phyloP scores from a whole-genome alignment of 2,113 vertebrate genomes.

The Origma solitaria region DNA sequence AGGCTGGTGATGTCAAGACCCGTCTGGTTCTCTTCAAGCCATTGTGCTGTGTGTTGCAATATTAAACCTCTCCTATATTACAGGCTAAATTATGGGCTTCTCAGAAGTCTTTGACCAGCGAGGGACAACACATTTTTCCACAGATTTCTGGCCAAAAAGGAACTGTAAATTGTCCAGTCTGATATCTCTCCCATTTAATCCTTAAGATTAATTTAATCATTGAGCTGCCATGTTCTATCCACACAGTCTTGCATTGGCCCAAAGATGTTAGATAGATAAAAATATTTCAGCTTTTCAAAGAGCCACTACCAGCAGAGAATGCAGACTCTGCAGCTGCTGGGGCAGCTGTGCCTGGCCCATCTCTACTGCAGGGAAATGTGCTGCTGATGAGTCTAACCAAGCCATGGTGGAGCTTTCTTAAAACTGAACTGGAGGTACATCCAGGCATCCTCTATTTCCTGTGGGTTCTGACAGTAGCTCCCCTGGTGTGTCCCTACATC shows the following conservation, averaged over 20 bases:
- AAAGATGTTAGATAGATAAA: not conserved
- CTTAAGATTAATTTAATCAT: too few relatives aligned
- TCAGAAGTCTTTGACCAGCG: not conserved
- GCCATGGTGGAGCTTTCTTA: not conserved
- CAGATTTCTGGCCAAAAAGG: not conserved
- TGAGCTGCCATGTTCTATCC: not conserved
- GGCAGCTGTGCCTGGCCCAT: not conserved
- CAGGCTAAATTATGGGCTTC: not conserved
- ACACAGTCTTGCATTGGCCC: fast-evolving
- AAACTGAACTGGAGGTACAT: not conserved
- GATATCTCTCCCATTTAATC: not conserved
- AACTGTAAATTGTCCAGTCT: not conserved
- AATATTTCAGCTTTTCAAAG: not conserved
- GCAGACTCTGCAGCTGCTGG: not conserved
- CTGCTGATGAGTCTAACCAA: not conserved
- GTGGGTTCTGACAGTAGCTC: not conserved
- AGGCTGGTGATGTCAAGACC: constrained; percentile 37
- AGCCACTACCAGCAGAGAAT: fast-evolving
- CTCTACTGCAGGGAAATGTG: not conserved
- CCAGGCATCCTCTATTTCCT: not conserved
- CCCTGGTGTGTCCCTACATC: fast-evolving
- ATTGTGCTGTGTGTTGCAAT: constrained; percentile 1
- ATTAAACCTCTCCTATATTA: not conserved
- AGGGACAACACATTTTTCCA: not conserved
- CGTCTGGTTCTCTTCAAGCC: constrained; percentile 40